These are phyloP conservation scores for Squalus acanthias DNA, from an alignment of 2,797 vertebrate species.

Conservation along the genomic window DNA sequence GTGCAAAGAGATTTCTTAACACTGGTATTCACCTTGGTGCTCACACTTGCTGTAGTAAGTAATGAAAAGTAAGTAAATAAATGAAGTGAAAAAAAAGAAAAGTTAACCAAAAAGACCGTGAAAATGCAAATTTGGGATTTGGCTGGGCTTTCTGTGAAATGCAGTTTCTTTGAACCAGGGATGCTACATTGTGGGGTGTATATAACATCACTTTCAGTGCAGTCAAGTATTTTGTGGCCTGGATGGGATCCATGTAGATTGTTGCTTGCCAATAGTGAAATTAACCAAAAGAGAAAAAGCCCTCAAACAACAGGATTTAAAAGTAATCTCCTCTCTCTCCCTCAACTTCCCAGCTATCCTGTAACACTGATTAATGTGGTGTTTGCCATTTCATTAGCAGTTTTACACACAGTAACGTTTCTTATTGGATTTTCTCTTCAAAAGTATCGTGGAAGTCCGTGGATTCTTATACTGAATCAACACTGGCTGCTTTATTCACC, in stretches of 20 bases:
- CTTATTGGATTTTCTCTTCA: background rate
- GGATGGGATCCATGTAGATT: background rate
- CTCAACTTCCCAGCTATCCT: background rate
- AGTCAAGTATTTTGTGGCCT: constrained; percentile 14
- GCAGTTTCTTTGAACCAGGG: background rate
- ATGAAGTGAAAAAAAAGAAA: background rate
- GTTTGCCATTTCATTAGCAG: background rate
- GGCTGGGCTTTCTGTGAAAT: constrained; percentile 18
- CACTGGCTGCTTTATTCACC: background rate
- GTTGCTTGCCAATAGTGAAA: background rate
- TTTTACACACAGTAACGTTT: background rate
- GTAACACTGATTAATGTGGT: constrained; percentile 7
- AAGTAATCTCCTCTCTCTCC: background rate
- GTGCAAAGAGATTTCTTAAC: constrained; percentile 14
- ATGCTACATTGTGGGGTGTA: background rate
- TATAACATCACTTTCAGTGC: constrained; percentile 23
- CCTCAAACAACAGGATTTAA: background rate
- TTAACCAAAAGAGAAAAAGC: background rate
- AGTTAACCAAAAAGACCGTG: background rate
- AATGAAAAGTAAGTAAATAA: background rate
- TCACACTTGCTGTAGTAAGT: background rate
- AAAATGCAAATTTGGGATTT: background rate
- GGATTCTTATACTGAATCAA: background rate
- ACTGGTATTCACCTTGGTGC: background rate
- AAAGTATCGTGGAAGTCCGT: background rate